Conservation (phyloP, 2,113 vertebrate species). For the Xenopus borealis region DNA sequence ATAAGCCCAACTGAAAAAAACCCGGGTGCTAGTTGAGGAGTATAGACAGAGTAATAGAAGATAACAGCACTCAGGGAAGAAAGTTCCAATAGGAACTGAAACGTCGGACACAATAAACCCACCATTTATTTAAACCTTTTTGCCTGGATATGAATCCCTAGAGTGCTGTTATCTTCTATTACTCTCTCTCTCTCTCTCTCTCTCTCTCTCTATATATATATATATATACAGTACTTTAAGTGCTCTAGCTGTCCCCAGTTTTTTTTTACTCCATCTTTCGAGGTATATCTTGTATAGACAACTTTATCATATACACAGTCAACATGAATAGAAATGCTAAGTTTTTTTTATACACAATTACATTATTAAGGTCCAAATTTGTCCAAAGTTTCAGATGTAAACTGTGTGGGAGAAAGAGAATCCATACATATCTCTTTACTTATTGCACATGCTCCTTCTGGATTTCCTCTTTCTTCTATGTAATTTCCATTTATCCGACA, state of each 20-base stretch:
- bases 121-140: too few species aligned
- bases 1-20: too few species aligned
- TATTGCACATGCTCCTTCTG: conserved; percentile 84
- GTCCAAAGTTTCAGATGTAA: conserved; percentile 52
- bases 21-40: too few species aligned
- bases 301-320: conserved; percentile 19
- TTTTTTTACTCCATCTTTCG: not conserved
- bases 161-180: too few species aligned
- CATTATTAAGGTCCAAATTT: conserved; percentile 61
- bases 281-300: conserved; percentile 21
- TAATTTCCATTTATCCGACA: conserved; percentile 55
- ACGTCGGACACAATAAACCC: too few species aligned
- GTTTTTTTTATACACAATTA: conserved; percentile 51
- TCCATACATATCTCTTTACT: conserved; percentile 68
- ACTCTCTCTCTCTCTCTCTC: too few species aligned
- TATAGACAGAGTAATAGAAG: too few species aligned
- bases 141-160: too few species aligned
- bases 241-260: conserved; percentile 20
- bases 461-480: conserved; percentile 85
- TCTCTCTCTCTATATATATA: too few species aligned
- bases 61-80: too few species aligned
- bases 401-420: conserved; percentile 57
- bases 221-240: conserved; percentile 45
- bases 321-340: conserved; percentile 44
- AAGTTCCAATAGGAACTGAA: too few species aligned